phyloP scores from a whole-genome alignment of 2,113 vertebrate genomes.

The Cnemophilus loriae region DNA sequence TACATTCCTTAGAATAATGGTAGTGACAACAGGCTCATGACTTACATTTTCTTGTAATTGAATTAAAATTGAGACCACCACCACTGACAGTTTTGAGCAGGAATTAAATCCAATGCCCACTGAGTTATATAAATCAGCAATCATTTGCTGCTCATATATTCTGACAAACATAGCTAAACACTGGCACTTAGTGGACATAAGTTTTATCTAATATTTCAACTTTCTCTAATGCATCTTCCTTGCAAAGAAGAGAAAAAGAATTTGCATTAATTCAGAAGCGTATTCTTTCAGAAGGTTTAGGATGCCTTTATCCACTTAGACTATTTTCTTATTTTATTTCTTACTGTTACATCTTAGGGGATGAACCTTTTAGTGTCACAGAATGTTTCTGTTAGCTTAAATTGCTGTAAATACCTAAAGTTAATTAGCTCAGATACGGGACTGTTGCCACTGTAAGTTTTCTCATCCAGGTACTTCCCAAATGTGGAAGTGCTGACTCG shows the following conservation, averaged over 20 bases:
- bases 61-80: not conserved
- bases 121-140: not conserved
- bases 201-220: not conserved
- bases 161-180: conserved; percentile 8
- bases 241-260: not conserved
- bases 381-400: not conserved
- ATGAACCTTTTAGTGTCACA: not conserved
- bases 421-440: not conserved
- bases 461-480: not conserved
- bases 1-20: not conserved
- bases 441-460: not conserved
- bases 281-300: not conserved
- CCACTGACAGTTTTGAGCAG: not conserved
- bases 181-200: not conserved
- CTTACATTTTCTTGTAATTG: not conserved
- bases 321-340: not conserved
- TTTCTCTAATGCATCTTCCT: not conserved
- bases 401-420: not conserved
- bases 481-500: not conserved
- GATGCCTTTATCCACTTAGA: not conserved
- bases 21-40: not conserved
- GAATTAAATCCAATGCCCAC: not conserved
- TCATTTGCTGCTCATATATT: not conserved
- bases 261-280: not conserved
- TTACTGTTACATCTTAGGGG: not conserved